phyloP scores from a whole-genome alignment of 2,113 vertebrate species.

The Glareola pratincola region DNA sequence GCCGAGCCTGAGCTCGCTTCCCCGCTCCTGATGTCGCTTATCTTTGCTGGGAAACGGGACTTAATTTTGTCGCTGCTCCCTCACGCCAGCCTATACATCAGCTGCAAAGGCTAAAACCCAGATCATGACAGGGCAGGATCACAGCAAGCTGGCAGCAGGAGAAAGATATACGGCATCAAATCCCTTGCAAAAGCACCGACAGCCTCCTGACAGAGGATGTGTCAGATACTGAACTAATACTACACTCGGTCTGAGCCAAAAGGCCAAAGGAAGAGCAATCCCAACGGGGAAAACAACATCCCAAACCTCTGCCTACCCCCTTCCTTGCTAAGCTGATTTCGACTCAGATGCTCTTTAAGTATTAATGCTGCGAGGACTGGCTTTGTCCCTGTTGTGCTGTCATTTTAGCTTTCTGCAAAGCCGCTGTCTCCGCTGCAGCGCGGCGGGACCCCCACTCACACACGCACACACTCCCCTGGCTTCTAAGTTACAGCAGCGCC shows the following conservation, averaged over 20 bases:
- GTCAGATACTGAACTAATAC: background rate
- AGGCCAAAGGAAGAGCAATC: background rate
- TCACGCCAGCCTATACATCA: background rate
- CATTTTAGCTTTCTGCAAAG: background rate
- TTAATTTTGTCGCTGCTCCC: background rate
- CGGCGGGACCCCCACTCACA: background rate
- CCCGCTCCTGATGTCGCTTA: rapidly evolving
- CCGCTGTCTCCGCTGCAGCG: rapidly evolving
- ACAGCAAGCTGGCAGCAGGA: background rate
- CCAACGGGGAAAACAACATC: background rate
- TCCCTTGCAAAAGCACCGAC: background rate
- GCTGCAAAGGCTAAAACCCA: background rate
- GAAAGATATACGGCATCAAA: background rate
- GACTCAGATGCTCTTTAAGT: background rate
- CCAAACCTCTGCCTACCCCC: rapidly evolving
- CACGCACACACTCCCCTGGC: background rate
- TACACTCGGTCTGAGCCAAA: background rate
- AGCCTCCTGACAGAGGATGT: background rate
- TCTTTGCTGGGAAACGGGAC: background rate
- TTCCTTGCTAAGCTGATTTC: background rate
- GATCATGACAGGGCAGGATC: background rate
- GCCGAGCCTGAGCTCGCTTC: background rate
- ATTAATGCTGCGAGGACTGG: background rate
- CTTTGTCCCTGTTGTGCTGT: background rate
- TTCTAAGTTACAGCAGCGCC: background rate